Evolutionary conservation across 2,888 invertebrate genomes (phyloP).

Genomic region (Pachycephus smyrnensis): DNA sequence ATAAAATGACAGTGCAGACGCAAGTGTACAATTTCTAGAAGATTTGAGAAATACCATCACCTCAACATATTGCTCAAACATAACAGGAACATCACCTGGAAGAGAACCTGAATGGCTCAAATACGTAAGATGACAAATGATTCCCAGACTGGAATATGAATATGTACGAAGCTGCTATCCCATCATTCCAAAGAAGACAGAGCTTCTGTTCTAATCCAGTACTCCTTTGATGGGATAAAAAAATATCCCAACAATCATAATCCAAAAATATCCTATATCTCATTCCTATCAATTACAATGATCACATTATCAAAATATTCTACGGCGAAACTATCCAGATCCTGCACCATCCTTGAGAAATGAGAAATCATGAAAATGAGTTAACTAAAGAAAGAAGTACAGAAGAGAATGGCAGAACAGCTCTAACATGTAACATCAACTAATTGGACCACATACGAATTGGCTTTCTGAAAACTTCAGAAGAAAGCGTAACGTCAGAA

Average conservation of each 20-base stretch:
- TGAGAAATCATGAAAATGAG: neutral
- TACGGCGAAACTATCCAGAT: neutral
- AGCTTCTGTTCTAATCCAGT: neutral
- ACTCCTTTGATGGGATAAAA: constrained; percentile 28
- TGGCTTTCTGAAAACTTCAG: constrained; percentile 7
- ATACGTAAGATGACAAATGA: neutral
- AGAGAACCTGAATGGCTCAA: neutral
- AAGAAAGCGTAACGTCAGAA: constrained; percentile 24
- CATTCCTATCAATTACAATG: neutral
- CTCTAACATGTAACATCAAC: neutral
- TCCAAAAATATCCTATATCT: neutral
- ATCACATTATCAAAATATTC: neutral
- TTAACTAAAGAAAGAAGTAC: neutral
- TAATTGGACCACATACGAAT: neutral
- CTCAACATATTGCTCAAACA: neutral
- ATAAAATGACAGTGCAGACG: neutral
- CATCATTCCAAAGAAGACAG: neutral
- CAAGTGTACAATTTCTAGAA: neutral
- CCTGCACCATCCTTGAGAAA: neutral
- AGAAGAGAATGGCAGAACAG: neutral
- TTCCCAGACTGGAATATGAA: neutral
- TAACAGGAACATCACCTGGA: neutral
- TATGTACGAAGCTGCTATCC: neutral
- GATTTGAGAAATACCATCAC: neutral
- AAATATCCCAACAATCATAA: constrained; percentile 9